phyloP scores from a whole-genome alignment of 2,888 invertebrate genomes.

The Pycnomerus fuliginosus region DNA sequence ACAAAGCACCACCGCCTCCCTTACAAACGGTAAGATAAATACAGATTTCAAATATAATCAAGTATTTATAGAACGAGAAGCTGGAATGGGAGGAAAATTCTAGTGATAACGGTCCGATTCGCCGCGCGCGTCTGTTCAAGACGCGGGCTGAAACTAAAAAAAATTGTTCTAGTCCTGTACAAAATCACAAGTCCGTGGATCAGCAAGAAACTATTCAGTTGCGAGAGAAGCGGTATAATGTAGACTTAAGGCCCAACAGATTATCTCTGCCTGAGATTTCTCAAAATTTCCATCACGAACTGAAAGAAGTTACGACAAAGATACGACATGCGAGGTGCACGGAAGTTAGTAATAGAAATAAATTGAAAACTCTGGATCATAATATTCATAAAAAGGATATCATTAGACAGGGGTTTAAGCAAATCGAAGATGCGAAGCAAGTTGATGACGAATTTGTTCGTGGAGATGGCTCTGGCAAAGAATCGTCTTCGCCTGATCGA shows the following conservation, averaged over 20 bases:
- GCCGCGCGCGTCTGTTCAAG: constrained; percentile 69
- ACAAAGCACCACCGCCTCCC: constrained; percentile 68
- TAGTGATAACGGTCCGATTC: constrained; percentile 40
- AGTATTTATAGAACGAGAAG: constrained; percentile 29
- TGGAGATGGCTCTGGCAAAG: constrained; percentile 63
- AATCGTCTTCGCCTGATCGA: constrained; percentile 64
- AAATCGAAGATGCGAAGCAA: constrained; percentile 56
- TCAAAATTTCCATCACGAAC: constrained; percentile 58
- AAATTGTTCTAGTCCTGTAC: constrained; percentile 45
- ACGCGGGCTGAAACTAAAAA: constrained; percentile 72
- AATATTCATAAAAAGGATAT: constrained; percentile 53
- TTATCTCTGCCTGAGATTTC: constrained; percentile 49
- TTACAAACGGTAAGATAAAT: constrained; percentile 29
- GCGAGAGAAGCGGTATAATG: constrained; percentile 52
- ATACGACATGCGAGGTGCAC: constrained; percentile 30
- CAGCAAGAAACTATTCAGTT: constrained; percentile 19
- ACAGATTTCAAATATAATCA: not conserved
- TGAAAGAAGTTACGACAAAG: constrained; percentile 51
- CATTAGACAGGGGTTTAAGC: constrained; percentile 55
- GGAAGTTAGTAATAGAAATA: constrained; percentile 49
- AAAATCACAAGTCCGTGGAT: constrained; percentile 32
- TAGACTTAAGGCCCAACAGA: constrained; percentile 45
- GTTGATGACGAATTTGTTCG: constrained; percentile 43
- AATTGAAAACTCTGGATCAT: constrained; percentile 52
- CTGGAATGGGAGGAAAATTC: constrained; percentile 49